A percentile compares a stretch with the other conserved stretches of the same genome.
These are phyloP conservation scores for Hemicentrotus pulcherrimus DNA, from an alignment of 35 echinoderm and acorn worm species.

Conservation along the genomic window DNA sequence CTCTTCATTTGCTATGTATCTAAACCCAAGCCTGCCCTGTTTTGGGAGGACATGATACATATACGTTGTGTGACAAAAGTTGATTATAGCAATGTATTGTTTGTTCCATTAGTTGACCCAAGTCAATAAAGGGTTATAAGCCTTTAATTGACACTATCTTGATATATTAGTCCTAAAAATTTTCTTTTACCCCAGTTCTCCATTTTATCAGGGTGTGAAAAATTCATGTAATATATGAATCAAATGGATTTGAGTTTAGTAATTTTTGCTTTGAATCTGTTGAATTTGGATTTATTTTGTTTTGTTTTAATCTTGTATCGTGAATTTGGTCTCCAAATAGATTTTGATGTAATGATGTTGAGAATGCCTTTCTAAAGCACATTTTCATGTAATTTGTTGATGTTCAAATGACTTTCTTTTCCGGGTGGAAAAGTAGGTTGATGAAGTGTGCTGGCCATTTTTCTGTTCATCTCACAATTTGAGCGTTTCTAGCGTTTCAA, in stretches of 20 bases:
- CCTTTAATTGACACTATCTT: no score
- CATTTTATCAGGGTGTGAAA: background rate
- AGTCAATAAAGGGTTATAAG: no score
- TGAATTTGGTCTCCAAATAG: background rate
- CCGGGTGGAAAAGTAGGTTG: background rate
- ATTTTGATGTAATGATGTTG: background rate
- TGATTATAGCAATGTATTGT: no score
- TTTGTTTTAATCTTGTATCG: background rate
- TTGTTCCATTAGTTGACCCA: no score
- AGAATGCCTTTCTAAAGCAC: background rate
- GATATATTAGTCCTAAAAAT: no score
- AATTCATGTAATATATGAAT: background rate
- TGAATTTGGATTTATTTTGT: background rate
- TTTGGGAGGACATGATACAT: no score
- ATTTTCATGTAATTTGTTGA: background rate
- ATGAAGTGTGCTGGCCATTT: background rate
- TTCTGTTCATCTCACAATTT: conserved; percentile 12
- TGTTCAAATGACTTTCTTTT: background rate
- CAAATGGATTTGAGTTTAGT: background rate
- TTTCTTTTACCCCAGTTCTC: background rate
- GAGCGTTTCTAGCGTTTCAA: background rate
- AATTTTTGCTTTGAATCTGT: background rate
- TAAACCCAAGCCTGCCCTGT: no score
- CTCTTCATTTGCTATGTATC: no score
- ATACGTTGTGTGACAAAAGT: no score